A percentile compares a stretch with the other conserved stretches of the same genome.
phyloP scores from a whole-genome alignment of 2,888 invertebrate species.

The Rhagonycha lutea region DNA sequence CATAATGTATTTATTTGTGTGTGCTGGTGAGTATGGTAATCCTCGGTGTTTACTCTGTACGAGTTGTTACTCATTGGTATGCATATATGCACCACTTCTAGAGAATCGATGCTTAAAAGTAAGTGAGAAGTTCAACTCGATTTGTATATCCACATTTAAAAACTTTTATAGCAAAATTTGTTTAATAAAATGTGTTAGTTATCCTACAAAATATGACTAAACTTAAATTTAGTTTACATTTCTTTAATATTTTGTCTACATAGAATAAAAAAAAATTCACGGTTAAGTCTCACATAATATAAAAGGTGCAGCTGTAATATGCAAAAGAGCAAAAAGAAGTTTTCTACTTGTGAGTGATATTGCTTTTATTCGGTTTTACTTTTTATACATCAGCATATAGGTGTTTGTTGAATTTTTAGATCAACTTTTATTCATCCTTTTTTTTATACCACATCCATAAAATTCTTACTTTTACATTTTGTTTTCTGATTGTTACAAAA shows the following conservation, averaged over 20 bases:
- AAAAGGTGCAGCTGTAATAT: background rate
- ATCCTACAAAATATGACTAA: background rate
- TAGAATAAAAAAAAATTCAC: background rate
- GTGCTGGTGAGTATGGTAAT: slow-evolving; percentile 41
- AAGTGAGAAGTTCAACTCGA: slow-evolving; percentile 38
- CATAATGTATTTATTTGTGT: slow-evolving; percentile 42
- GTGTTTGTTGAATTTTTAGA: slow-evolving; percentile 7
- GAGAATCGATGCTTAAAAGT: slow-evolving; percentile 41
- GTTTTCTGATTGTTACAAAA: background rate
- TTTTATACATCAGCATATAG: slow-evolving; percentile 13
- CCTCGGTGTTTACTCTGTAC: slow-evolving; percentile 42
- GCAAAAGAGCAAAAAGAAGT: background rate
- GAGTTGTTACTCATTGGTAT: slow-evolving; percentile 42
- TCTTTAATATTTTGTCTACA: background rate
- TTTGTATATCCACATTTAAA: slow-evolving; percentile 20
- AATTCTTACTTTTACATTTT: background rate
- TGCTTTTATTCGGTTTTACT: slow-evolving; percentile 8
- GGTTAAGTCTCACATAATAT: background rate
- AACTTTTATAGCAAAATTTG: slow-evolving; percentile 13
- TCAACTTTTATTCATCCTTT: slow-evolving; percentile 4
- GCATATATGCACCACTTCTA: slow-evolving; percentile 40
- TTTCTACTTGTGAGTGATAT: slow-evolving; percentile 6
- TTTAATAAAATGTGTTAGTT: slow-evolving; percentile 7
- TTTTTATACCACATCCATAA: background rate
- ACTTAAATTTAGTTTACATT: background rate